phyloP scores from a whole-genome alignment of 2,113 vertebrate species.

The Corythaeola cristata region DNA sequence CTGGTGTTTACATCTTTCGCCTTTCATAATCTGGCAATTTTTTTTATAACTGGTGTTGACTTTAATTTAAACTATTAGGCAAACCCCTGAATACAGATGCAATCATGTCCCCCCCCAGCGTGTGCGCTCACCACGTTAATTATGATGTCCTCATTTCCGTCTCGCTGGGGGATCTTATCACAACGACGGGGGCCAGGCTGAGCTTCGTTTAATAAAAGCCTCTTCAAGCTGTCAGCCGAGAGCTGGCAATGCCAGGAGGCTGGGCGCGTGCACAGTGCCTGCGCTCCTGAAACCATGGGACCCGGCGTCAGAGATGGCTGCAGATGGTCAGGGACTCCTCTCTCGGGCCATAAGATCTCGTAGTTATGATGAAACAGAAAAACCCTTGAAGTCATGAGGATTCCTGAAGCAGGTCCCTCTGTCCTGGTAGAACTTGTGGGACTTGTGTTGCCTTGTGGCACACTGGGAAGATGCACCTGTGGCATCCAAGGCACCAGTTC shows the following conservation, averaged over 20 bases:
- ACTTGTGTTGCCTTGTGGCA: not conserved
- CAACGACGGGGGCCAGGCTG: not conserved
- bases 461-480: rapidly evolving
- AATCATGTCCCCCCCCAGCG: not conserved
- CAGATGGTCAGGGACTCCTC: not conserved
- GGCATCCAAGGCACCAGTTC: not conserved
- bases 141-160: slow-evolving; percentile 64
- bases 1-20: slow-evolving; percentile 40
- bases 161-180: slow-evolving; percentile 45
- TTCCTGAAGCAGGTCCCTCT: not conserved
- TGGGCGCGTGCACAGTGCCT: not conserved
- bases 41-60: slow-evolving; percentile 42
- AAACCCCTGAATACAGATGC: slow-evolving; percentile 30
- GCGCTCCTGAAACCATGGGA: rapidly evolving
- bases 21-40: slow-evolving; percentile 2
- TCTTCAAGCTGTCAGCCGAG: not conserved
- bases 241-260: not conserved
- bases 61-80: slow-evolving; percentile 59
- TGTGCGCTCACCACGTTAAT: not conserved
- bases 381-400: not conserved
- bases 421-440: not conserved
- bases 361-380: not conserved
- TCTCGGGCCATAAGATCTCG: not conserved
- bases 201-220: not conserved
- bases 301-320: not conserved